Evolutionary conservation across 1,140 invertebrate species (phyloP).

Genomic region (Apis dorsata): DNA sequence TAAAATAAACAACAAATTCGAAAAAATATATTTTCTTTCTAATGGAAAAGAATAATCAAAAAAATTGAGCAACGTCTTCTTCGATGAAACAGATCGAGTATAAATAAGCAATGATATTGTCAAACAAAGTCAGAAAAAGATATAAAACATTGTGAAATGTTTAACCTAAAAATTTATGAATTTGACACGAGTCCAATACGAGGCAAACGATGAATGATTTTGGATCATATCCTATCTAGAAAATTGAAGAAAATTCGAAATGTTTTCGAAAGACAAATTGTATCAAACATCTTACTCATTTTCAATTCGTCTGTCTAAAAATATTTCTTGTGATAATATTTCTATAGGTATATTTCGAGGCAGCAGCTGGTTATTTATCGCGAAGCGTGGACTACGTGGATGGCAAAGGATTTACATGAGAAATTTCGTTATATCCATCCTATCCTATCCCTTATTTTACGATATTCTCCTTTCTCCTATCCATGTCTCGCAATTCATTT

Average conservation of each 20-base stretch:
- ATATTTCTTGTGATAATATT: slow-evolving; percentile 53
- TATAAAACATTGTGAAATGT: too few relatives aligned
- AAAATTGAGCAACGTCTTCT: background rate
- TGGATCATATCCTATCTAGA: background rate
- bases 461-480: slow-evolving; percentile 9
- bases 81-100: background rate
- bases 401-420: slow-evolving; percentile 56
- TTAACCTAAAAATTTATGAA: too few relatives aligned
- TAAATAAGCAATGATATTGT: background rate
- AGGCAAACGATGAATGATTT: background rate
- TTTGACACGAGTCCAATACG: background rate
- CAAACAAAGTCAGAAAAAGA: background rate
- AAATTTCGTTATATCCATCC: slow-evolving; percentile 51
- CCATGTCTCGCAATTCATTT: slow-evolving; percentile 5
- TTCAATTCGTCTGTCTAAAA: slow-evolving; percentile 27
- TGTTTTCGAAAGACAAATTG: background rate
- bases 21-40: too few relatives aligned
- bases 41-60: background rate
- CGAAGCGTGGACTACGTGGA: slow-evolving; percentile 36
- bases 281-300: slow-evolving; percentile 27
- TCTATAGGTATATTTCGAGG: slow-evolving; percentile 49
- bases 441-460: background rate
- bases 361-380: slow-evolving; percentile 55
- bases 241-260: slow-evolving; percentile 12
- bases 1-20: slow-evolving; percentile 12